Conservation (phyloP, 2,797 vertebrate species). For the Octomys mimax region DNA sequence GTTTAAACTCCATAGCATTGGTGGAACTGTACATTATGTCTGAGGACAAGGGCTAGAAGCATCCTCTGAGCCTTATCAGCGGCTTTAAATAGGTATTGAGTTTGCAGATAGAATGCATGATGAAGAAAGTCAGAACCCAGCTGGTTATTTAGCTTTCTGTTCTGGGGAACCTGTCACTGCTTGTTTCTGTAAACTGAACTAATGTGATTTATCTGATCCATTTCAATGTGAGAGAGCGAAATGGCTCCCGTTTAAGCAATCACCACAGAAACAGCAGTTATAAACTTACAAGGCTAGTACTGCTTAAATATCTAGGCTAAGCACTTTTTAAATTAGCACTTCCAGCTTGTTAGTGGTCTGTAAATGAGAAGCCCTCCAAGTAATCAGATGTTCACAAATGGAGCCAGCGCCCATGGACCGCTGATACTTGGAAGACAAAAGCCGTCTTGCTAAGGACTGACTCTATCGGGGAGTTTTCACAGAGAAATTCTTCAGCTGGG, state of each 20-base stretch:
- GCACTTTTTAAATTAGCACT: conserved; percentile 75
- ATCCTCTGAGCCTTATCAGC: neutral
- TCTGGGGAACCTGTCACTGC: neutral
- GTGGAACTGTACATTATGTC: neutral
- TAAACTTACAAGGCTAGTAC: neutral
- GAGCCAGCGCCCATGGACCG: conserved; percentile 28
- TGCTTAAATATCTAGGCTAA: conserved; percentile 53
- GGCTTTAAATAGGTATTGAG: conserved; percentile 28
- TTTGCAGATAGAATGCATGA: neutral
- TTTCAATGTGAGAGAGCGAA: neutral
- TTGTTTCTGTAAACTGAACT: conserved; percentile 14
- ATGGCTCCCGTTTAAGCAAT: conserved; percentile 53
- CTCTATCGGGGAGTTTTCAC: neutral
- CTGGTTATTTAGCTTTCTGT: neutral
- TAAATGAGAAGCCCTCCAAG: conserved; percentile 68
- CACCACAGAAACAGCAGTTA: neutral
- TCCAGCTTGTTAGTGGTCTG: conserved; percentile 71
- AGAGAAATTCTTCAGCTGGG: neutral
- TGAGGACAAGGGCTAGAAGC: conserved; percentile 19
- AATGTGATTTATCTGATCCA: conserved; percentile 72
- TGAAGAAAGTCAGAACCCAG: neutral
- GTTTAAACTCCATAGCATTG: conserved; percentile 23
- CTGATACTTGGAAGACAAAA: neutral
- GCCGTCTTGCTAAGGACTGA: neutral
- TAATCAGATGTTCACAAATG: conserved; percentile 63